phyloP scores from a whole-genome alignment of 2,113 vertebrate genomes.

The Spea bombifrons region DNA sequence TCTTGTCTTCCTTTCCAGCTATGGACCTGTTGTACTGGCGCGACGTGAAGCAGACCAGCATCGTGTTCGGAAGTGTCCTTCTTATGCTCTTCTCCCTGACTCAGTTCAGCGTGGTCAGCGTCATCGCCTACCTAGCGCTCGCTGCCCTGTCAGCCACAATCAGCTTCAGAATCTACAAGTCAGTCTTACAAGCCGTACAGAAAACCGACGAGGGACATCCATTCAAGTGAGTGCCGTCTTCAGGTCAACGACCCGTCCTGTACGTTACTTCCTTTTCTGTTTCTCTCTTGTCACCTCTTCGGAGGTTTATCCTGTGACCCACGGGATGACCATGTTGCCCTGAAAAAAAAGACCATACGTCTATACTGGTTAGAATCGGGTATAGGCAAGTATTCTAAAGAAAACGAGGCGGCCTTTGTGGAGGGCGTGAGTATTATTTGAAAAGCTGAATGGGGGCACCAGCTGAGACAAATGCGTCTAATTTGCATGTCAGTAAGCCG shows the following conservation, averaged over 20 bases:
- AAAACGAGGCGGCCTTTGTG: too few species aligned
- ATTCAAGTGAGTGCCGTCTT: constrained; percentile 83
- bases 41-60: constrained; percentile 91
- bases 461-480: too few species aligned
- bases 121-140: constrained; percentile 91
- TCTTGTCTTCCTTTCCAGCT: constrained; percentile 63
- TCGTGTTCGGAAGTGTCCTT: constrained; percentile 88
- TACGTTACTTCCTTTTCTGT: too few species aligned
- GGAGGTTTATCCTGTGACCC: background rate
- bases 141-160: constrained; percentile 94
- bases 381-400: too few species aligned
- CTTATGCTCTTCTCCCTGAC: constrained; percentile 97
- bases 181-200: constrained; percentile 96
- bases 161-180: constrained; percentile 99
- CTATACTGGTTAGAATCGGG: too few species aligned
- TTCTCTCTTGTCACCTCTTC: too few species aligned
- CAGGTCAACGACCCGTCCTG: too few species aligned
- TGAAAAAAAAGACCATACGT: too few species aligned
- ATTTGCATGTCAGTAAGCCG: too few species aligned
- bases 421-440: too few species aligned
- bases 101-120: constrained; percentile 97
- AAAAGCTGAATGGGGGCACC: too few species aligned
- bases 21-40: constrained; percentile 97
- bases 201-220: constrained; percentile 97
- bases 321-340: too few species aligned